phyloP scores from a whole-genome alignment of 2,888 invertebrate species.

The Azorinus chamasolen region DNA sequence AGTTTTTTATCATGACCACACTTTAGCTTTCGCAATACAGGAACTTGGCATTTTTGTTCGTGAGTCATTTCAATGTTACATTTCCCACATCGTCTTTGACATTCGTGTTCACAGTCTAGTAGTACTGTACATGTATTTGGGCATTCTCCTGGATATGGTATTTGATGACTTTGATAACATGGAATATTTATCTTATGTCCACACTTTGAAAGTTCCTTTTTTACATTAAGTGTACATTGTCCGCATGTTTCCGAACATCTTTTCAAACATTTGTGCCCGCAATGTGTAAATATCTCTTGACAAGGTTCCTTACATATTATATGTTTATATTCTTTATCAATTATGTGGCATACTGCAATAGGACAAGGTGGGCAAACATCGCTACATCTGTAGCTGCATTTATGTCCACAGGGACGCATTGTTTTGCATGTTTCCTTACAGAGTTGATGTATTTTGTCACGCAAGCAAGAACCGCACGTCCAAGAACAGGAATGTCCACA shows the following conservation, averaged over 20 bases:
- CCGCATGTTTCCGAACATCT: constrained; percentile 70
- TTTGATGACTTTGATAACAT: constrained; percentile 87
- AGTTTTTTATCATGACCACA: too few relatives aligned
- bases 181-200: constrained; percentile 86
- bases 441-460: constrained; percentile 89
- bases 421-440: constrained; percentile 89
- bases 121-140: too few relatives aligned
- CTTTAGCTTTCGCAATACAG: too few relatives aligned
- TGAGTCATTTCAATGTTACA: too few relatives aligned
- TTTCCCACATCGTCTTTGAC: too few relatives aligned
- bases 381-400: constrained; percentile 86
- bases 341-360: constrained; percentile 88
- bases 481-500: constrained; percentile 76
- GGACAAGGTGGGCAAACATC: constrained; percentile 89
- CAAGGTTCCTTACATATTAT: constrained; percentile 82
- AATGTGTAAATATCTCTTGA: constrained; percentile 48
- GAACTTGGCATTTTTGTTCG: too few relatives aligned
- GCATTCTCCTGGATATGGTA: background rate
- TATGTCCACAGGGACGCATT: constrained; percentile 84
- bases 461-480: constrained; percentile 87
- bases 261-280: constrained; percentile 67
- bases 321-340: constrained; percentile 88
- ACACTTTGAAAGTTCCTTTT: constrained; percentile 63
- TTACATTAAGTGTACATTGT: constrained; percentile 37
- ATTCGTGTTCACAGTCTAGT: too few relatives aligned